Evolutionary conservation across 1,140 invertebrate genomes (phyloP).

Genomic region (Magallana gigas): DNA sequence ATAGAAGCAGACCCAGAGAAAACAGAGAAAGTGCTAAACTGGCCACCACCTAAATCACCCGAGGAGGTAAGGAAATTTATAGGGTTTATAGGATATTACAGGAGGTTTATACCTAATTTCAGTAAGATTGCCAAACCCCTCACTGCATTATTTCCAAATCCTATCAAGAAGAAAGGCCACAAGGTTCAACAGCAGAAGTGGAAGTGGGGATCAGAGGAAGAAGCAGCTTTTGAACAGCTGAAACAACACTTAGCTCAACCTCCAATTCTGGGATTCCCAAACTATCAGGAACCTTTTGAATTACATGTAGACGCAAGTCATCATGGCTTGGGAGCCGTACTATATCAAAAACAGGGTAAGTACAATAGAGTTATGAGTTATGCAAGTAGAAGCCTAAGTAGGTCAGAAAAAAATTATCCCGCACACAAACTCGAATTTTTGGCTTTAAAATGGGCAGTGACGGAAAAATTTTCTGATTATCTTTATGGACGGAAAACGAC

Average conservation of each 20-base stretch:
- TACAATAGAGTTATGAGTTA: not conserved
- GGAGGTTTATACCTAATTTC: no score
- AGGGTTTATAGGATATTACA: no score
- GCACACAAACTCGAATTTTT: not conserved
- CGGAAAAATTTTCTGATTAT: not conserved
- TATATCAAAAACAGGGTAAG: not conserved
- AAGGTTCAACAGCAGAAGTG: no score
- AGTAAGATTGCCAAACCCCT: no score
- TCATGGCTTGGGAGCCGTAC: not conserved
- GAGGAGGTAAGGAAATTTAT: no score
- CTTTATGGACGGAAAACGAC: not conserved
- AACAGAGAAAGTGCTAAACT: no score
- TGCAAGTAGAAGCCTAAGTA: not conserved
- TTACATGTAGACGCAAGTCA: conserved; percentile 23
- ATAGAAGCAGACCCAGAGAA: no score
- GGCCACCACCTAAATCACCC: no score
- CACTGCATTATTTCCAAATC: no score
- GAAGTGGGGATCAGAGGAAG: no score
- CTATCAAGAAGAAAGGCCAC: no score
- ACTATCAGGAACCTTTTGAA: conserved; percentile 13
- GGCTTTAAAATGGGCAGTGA: not conserved
- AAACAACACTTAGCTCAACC: not conserved
- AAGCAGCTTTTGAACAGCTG: no score
- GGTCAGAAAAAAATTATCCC: conserved; percentile 1
- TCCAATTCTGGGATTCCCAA: not conserved